Evolutionary conservation across 2,113 vertebrate species (phyloP).

Genomic region (Scophthalmus maximus): DNA sequence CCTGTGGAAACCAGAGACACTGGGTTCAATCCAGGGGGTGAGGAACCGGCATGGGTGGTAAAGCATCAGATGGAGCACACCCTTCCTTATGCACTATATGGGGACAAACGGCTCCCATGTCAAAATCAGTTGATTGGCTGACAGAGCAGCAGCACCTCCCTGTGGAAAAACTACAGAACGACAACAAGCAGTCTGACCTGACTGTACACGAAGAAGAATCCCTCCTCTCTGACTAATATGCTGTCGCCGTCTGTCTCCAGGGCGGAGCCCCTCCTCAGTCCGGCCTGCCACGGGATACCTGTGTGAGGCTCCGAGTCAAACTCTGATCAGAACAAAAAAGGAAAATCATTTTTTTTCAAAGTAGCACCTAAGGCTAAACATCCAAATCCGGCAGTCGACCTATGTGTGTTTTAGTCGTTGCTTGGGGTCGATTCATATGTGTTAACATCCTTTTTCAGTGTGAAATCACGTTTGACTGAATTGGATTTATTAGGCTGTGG

Average conservation of each 20-base stretch:
- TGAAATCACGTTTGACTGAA: not conserved
- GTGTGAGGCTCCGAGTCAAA: conserved; percentile 63
- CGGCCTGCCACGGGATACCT: conserved; percentile 90
- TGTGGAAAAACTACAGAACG: conserved; percentile 31
- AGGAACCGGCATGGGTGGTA: not conserved
- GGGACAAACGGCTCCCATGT: no score
- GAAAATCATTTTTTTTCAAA: no score
- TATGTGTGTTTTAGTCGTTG: not conserved
- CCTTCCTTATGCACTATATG: not conserved
- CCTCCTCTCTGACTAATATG: conserved; percentile 90
- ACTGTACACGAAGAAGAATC: conserved; percentile 95
- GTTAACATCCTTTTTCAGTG: not conserved
- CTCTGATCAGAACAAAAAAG: conserved; percentile 52
- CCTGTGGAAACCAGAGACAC: conserved; percentile 76
- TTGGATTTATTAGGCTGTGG: no score
- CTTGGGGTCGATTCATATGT: no score
- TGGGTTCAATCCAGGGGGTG: not conserved
- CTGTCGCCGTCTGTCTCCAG: conserved; percentile 87
- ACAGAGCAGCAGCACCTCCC: conserved; percentile 37
- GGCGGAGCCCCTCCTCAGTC: conserved; percentile 89
- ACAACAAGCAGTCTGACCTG: conserved; percentile 83
- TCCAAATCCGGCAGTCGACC: not conserved
- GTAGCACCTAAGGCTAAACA: not conserved
- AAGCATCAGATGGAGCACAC: conserved; percentile 6
- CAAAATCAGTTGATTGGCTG: not conserved